These are phyloP conservation scores for Rattus rattus DNA, from an alignment of 2,113 vertebrate genomes.

Conservation along the genomic window DNA sequence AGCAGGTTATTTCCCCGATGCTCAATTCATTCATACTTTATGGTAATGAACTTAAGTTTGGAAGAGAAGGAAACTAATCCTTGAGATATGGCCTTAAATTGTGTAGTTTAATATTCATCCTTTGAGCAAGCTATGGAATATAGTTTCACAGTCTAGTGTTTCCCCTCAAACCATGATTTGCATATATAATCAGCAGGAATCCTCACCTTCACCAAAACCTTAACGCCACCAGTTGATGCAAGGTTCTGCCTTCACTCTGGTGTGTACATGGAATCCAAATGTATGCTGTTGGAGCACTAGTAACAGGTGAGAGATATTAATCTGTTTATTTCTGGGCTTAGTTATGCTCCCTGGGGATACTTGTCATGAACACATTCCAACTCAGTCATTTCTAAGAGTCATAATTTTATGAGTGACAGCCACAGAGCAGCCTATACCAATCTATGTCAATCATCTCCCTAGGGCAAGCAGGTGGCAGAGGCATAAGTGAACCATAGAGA, in stretches of 20 bases:
- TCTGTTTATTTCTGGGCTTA: constrained; percentile 51
- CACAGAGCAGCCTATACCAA: background rate
- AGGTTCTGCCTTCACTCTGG: background rate
- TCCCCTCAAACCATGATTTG: background rate
- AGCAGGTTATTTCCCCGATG: background rate
- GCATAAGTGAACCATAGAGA: background rate
- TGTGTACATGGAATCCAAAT: constrained; percentile 6
- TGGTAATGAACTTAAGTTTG: constrained; percentile 53
- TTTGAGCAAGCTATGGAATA: constrained; percentile 40
- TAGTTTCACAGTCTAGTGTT: constrained; percentile 29
- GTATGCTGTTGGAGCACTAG: background rate
- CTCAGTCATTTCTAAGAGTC: background rate
- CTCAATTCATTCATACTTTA: constrained; percentile 53
- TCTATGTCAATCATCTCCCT: background rate
- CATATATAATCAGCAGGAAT: background rate
- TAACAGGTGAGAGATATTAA: background rate
- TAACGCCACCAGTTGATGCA: background rate
- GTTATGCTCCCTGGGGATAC: background rate
- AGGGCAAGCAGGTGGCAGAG: background rate
- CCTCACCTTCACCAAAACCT: background rate
- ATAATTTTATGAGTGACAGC: background rate
- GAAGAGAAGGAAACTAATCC: constrained; percentile 60
- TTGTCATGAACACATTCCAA: constrained; percentile 31
- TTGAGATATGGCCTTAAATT: constrained; percentile 63
- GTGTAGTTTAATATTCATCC: constrained; percentile 50